A percentile compares a stretch with the other conserved stretches of the same genome.
Evolutionary conservation across 2,113 vertebrate genomes (phyloP).

Genomic region (Myiozetetes cayanensis): DNA sequence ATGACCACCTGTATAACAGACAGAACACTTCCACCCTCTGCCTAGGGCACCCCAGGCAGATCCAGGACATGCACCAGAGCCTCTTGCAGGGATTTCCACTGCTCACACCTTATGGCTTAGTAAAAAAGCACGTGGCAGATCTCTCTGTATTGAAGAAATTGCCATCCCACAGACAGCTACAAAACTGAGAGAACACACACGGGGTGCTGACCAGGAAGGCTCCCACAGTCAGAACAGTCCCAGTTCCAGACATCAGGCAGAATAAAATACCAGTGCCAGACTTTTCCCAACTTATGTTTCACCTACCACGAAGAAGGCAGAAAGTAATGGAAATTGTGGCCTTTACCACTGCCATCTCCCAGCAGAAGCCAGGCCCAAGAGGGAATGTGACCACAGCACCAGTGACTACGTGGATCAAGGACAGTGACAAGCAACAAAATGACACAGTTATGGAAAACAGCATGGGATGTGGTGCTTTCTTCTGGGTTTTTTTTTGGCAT

Average conservation of each 20-base stretch:
- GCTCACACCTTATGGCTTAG: background rate
- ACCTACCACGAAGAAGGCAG: background rate
- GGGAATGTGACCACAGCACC: background rate
- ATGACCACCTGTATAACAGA: background rate
- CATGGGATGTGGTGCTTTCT: background rate
- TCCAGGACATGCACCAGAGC: no score
- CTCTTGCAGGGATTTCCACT: background rate
- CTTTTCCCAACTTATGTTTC: background rate
- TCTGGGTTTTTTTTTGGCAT: accelerated
- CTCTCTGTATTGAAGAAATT: background rate
- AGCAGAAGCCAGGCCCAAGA: background rate
- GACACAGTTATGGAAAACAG: background rate
- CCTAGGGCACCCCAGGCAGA: background rate
- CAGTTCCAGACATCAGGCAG: background rate
- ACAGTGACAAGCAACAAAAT: background rate
- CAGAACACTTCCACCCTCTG: background rate
- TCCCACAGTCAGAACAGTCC: background rate
- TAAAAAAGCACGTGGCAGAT: background rate
- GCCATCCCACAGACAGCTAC: background rate
- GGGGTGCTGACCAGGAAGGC: background rate
- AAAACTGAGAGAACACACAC: background rate
- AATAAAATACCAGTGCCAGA: background rate
- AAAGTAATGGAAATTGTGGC: background rate
- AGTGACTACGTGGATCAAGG: background rate
- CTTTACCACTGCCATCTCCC: background rate